Percentiles rank a stretch among this genome's conserved stretches.
phyloP scores from a whole-genome alignment of 2,888 invertebrate genomes.

The Drosophila suboccidentalis region DNA sequence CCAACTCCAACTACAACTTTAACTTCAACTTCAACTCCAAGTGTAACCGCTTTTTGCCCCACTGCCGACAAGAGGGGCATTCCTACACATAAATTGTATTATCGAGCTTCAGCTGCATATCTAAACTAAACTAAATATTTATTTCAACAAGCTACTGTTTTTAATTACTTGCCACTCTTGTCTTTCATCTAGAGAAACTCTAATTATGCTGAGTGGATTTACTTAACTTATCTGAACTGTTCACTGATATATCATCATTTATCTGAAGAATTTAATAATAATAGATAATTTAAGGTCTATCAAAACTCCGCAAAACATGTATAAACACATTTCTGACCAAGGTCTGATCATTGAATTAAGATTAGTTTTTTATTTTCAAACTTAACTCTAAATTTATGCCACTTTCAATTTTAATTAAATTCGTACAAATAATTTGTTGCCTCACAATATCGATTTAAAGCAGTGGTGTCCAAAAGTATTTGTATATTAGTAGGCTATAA shows the following conservation, averaged over 20 bases:
- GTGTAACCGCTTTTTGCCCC: not conserved
- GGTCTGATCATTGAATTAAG: too few relatives aligned
- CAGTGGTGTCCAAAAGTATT: too few relatives aligned
- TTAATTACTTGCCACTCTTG: conserved; percentile 29
- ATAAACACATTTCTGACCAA: too few relatives aligned
- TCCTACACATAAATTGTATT: conserved; percentile 47
- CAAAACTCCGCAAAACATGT: too few relatives aligned
- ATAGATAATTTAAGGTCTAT: not conserved
- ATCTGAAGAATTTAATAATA: not conserved
- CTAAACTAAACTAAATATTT: conserved; percentile 45
- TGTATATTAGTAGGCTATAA: too few relatives aligned
- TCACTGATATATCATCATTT: conserved; percentile 7
- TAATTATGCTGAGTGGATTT: conserved; percentile 4
- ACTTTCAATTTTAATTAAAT: too few relatives aligned
- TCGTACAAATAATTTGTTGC: too few relatives aligned
- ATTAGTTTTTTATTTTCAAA: too few relatives aligned
- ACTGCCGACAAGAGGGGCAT: conserved; percentile 6
- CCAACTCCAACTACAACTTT: conserved; percentile 22
- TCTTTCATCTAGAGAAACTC: conserved; percentile 9
- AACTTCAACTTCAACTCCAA: not conserved
- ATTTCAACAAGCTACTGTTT: conserved; percentile 51
- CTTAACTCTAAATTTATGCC: too few relatives aligned
- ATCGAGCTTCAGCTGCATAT: conserved; percentile 44
- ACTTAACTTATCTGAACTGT: conserved; percentile 7
- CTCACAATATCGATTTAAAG: too few relatives aligned